A percentile compares a stretch with the other conserved stretches of the same genome.
Conservation (phyloP, 1,140 invertebrate species). For the Brachionus rubens region DNA sequence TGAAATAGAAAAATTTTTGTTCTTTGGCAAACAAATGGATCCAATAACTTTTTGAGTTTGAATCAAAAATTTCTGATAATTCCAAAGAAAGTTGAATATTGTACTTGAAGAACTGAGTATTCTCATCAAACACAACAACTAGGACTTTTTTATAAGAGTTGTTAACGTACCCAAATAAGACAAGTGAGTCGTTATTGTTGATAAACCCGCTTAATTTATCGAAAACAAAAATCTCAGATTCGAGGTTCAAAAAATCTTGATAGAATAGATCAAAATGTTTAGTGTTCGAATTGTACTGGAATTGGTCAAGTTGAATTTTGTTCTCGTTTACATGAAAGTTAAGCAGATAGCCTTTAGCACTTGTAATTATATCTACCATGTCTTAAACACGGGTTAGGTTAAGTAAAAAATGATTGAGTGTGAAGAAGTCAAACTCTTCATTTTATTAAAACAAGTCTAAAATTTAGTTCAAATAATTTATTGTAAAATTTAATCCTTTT, state of each 20-base stretch:
- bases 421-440: too few species aligned
- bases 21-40: background rate
- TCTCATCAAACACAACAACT: background rate
- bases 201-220: background rate
- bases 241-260: background rate
- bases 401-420: too few species aligned
- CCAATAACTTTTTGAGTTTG: background rate
- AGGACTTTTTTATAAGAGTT: background rate
- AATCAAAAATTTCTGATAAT: background rate
- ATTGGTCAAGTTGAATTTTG: background rate
- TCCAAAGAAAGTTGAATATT: constrained; percentile 4
- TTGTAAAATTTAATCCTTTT: too few species aligned
- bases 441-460: too few species aligned
- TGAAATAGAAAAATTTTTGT: background rate
- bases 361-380: background rate
- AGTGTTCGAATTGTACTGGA: background rate
- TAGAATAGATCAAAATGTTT: background rate
- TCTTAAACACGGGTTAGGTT: too few species aligned
- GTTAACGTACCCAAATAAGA: background rate
- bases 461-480: too few species aligned
- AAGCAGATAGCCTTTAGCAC: background rate
- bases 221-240: background rate
- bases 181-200: background rate
- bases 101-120: background rate
- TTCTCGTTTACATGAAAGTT: background rate